These are phyloP conservation scores for Habroteleia sp. DNA, from an alignment of 2,888 invertebrate genomes.

Conservation along the genomic window DNA sequence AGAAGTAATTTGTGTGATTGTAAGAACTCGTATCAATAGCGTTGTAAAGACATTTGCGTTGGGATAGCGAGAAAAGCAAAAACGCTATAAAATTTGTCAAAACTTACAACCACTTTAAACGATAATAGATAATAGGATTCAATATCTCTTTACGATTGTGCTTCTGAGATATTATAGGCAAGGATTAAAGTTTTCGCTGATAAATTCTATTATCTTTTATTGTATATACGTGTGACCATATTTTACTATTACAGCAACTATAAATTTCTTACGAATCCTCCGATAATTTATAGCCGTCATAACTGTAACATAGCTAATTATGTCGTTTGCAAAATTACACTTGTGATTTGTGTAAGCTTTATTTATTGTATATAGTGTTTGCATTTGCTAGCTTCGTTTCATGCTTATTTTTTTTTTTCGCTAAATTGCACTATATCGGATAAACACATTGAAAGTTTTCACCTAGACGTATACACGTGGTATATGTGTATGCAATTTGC, in stretches of 20 bases:
- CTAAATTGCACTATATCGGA: no score
- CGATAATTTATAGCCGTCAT: slow-evolving; percentile 46
- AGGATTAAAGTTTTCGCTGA: slow-evolving; percentile 18
- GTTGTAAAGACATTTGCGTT: slow-evolving; percentile 37
- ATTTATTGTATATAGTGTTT: slow-evolving; percentile 26
- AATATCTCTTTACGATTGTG: slow-evolving; percentile 14
- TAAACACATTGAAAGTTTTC: no score
- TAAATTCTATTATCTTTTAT: slow-evolving; percentile 29
- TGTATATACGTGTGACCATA: slow-evolving; percentile 25
- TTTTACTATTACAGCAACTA: slow-evolving; percentile 36
- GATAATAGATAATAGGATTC: slow-evolving; percentile 44
- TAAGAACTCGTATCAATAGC: slow-evolving; percentile 36
- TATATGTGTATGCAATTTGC: no score
- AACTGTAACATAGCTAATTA: slow-evolving; percentile 47
- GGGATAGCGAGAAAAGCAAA: slow-evolving; percentile 26
- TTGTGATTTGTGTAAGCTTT: slow-evolving; percentile 22
- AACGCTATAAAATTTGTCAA: slow-evolving; percentile 25
- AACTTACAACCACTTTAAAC: slow-evolving; percentile 9
- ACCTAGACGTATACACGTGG: no score
- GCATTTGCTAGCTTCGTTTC: slow-evolving; percentile 1
- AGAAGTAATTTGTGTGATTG: slow-evolving; percentile 51
- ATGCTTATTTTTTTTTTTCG: background rate
- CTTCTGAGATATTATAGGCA: slow-evolving; percentile 7
- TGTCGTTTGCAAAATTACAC: slow-evolving; percentile 29
- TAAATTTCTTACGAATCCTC: slow-evolving; percentile 30